Conservation (phyloP, 2,888 invertebrate species). For the Acleris emargana region DNA sequence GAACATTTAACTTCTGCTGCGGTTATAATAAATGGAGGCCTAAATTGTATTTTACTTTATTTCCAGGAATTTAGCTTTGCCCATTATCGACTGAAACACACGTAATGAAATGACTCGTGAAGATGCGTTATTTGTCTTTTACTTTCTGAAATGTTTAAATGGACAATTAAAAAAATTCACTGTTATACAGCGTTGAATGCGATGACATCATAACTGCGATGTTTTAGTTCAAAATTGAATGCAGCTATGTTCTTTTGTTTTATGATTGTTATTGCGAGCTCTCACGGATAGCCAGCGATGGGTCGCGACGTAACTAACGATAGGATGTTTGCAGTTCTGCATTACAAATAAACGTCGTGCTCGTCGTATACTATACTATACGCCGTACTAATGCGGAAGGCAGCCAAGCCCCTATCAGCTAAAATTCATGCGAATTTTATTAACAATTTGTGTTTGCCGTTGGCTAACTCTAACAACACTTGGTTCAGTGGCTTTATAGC, state of each 20-base stretch:
- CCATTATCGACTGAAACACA: conserved; percentile 22
- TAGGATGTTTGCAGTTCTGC: conserved; percentile 70
- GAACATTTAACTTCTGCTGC: conserved; percentile 51
- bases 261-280: conserved; percentile 43
- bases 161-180: conserved; percentile 11
- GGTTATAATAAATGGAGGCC: conserved; percentile 28
- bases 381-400: conserved; percentile 13
- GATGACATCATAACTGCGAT: conserved; percentile 33
- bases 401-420: conserved; percentile 12
- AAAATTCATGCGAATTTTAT: conserved; percentile 1
- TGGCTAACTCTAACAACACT: not conserved
- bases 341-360: conserved; percentile 68
- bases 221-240: conserved; percentile 38
- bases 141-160: conserved; percentile 33
- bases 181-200: conserved; percentile 21
- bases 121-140: conserved; percentile 33
- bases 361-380: conserved; percentile 49
- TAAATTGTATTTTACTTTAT: conserved; percentile 22
- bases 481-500: not conserved
- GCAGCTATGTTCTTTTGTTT: conserved; percentile 31
- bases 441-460: not conserved
- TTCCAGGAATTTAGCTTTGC: conserved; percentile 44
- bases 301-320: conserved; percentile 45
- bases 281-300: conserved; percentile 42
- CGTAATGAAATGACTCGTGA: conserved; percentile 38